Percentiles rank a stretch among this genome's conserved stretches.
phyloP scores from a whole-genome alignment of 2,888 invertebrate species.

The Oscheius sp. region DNA sequence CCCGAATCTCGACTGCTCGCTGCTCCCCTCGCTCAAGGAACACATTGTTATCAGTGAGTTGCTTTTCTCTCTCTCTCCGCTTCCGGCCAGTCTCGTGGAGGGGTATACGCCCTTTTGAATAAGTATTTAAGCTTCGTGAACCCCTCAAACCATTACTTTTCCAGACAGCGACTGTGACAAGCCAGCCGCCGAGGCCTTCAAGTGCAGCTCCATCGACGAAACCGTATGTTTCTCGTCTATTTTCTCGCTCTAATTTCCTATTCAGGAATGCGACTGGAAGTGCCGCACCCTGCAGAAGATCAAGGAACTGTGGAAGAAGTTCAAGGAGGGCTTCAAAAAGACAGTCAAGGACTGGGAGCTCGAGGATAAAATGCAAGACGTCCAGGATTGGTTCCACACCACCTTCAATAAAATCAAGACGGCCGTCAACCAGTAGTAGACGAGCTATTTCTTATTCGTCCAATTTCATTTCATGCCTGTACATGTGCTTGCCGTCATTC shows the following conservation, averaged over 20 bases:
- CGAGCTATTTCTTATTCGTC: not conserved
- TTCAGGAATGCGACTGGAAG: slow-evolving; percentile 59
- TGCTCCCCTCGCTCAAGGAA: slow-evolving; percentile 32
- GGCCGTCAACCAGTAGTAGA: not conserved
- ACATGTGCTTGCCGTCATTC: no score
- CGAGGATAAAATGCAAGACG: slow-evolving; percentile 28
- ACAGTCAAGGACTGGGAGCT: slow-evolving; percentile 47
- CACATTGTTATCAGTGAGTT: slow-evolving; percentile 40
- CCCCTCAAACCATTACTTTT: no score
- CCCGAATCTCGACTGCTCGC: slow-evolving; percentile 46
- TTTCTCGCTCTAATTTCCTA: not conserved
- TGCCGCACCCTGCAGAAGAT: slow-evolving; percentile 49
- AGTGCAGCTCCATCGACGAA: slow-evolving; percentile 36
- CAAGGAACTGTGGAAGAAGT: slow-evolving; percentile 52
- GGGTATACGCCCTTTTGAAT: no score
- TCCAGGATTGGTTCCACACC: slow-evolving; percentile 19
- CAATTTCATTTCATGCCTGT: no score
- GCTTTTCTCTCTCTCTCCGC: not conserved
- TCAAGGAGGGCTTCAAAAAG: slow-evolving; percentile 47
- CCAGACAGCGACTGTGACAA: slow-evolving; percentile 38
- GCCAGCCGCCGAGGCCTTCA: slow-evolving; percentile 33
- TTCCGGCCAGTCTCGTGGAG: no score
- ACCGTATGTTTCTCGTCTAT: not conserved
- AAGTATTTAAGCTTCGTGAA: no score
- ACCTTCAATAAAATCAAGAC: slow-evolving; percentile 17